Evolutionary conservation across 2,888 invertebrate genomes (phyloP).

Genomic region (Tetragnatha montana): DNA sequence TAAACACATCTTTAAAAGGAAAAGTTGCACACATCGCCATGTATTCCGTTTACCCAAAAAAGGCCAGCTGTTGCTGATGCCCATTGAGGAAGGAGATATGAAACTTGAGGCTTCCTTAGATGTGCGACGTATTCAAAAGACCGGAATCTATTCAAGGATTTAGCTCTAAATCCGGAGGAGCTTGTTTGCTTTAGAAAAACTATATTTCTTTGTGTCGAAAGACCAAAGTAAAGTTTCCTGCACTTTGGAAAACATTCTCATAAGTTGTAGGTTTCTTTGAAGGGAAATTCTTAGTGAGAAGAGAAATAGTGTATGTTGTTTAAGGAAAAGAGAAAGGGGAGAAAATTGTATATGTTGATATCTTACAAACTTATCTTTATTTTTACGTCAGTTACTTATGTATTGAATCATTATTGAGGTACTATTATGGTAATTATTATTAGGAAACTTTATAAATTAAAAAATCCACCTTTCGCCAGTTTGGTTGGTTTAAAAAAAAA

Average conservation of each 20-base stretch:
- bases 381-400: too few species aligned
- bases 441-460: too few species aligned
- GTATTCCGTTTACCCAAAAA: constrained; percentile 1
- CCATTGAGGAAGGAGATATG: constrained; percentile 3
- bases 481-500: too few species aligned
- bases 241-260: neutral
- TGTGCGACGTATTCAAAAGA: constrained; percentile 7
- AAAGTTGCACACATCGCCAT: neutral
- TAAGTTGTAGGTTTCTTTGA: neutral
- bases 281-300: neutral
- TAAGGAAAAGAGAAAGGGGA: too few species aligned
- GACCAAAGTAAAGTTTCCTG: neutral
- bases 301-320: neutral
- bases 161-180: neutral
- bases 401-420: too few species aligned
- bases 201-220: neutral
- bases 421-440: too few species aligned
- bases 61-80: constrained; percentile 23
- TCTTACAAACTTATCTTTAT: too few species aligned
- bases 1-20: neutral
- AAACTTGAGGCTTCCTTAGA: constrained; percentile 28
- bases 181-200: neutral
- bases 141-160: neutral
- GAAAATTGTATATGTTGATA: too few species aligned
- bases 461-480: too few species aligned